Conservation (phyloP, 1,140 invertebrate genomes). For the Choristoneura fumiferana region DNA sequence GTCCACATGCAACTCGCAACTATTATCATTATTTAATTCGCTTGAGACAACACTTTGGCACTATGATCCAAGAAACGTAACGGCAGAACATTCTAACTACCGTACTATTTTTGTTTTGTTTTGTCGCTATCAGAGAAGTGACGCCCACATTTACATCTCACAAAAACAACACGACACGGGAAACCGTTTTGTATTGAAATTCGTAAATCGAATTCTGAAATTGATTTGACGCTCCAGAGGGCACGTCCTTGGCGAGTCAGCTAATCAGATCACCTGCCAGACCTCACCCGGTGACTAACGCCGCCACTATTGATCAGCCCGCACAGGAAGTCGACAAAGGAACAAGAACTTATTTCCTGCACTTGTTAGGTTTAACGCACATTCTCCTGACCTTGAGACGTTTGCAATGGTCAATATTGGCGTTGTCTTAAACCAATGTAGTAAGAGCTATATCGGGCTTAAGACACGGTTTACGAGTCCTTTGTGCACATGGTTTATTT, state of each 20-base stretch:
- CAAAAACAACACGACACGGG: too few relatives aligned
- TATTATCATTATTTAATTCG: too few relatives aligned
- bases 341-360: constrained; percentile 5
- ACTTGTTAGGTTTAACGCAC: not conserved
- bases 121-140: too few relatives aligned
- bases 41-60: too few relatives aligned
- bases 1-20: too few relatives aligned
- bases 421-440: too few relatives aligned
- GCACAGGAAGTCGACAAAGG: constrained; percentile 3
- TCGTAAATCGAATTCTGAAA: too few relatives aligned
- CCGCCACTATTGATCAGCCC: not conserved
- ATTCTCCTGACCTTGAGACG: constrained; percentile 14
- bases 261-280: not conserved
- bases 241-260: constrained; percentile 10
- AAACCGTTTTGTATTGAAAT: too few relatives aligned
- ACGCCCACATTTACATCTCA: too few relatives aligned
- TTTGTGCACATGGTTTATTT: constrained; percentile 5
- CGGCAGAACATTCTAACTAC: too few relatives aligned
- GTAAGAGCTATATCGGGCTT: not conserved
- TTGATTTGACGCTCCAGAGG: constrained; percentile 12
- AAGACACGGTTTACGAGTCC: not conserved
- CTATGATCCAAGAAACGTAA: too few relatives aligned
- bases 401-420: constrained; percentile 2
- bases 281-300: constrained; percentile 9
- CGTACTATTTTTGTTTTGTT: too few relatives aligned